These are phyloP conservation scores for Corythornis vintsioides DNA, from an alignment of 2,113 vertebrate species.

Conservation along the genomic window DNA sequence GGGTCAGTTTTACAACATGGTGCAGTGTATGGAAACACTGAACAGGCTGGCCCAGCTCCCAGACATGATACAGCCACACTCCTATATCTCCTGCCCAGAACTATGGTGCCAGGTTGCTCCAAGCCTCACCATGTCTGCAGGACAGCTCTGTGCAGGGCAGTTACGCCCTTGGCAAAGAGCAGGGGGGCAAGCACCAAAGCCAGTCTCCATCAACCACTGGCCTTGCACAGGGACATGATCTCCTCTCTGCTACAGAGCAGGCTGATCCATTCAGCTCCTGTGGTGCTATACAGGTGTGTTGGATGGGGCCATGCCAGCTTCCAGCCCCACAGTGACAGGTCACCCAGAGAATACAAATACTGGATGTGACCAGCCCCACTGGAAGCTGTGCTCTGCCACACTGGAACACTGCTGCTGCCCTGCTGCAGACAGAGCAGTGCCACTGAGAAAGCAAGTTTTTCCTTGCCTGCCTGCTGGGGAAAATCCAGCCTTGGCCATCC, in stretches of 20 bases:
- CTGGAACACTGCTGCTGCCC: not conserved
- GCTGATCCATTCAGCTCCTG: not conserved
- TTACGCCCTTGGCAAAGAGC: not conserved
- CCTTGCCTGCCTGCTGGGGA: rapidly evolving
- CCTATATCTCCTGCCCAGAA: not conserved
- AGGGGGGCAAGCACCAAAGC: rapidly evolving
- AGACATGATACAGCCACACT: rapidly evolving
- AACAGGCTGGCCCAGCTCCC: not conserved
- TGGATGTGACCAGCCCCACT: rapidly evolving
- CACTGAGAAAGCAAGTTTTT: not conserved
- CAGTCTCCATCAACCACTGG: not conserved
- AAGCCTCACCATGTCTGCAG: rapidly evolving
- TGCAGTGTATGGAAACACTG: not conserved
- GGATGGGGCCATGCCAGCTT: not conserved
- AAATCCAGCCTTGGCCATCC: not conserved
- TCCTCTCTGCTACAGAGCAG: not conserved
- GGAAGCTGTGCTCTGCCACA: not conserved
- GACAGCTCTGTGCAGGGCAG: not conserved
- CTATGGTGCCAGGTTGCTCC: rapidly evolving
- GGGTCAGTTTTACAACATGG: not conserved
- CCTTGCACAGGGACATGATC: rapidly evolving
- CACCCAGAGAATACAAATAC: not conserved
- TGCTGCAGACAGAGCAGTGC: not conserved
- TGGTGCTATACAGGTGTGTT: rapidly evolving
- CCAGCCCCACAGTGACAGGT: not conserved